These are phyloP conservation scores for Lasius fuliginosus DNA, from an alignment of 2,888 invertebrate species.

Conservation along the genomic window DNA sequence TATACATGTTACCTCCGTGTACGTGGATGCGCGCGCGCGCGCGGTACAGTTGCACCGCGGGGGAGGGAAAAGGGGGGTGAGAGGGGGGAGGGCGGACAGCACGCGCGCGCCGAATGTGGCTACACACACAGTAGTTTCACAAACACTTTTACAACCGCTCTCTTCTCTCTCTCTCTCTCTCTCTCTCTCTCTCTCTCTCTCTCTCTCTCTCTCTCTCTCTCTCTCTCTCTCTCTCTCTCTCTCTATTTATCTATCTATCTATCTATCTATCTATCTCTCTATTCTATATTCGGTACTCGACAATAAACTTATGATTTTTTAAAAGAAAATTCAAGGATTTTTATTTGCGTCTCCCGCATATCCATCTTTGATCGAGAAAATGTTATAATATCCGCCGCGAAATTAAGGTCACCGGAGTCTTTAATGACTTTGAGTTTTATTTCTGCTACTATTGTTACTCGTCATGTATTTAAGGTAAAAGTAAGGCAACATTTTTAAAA, in stretches of 20 bases:
- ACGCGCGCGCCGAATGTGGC: conserved; percentile 8
- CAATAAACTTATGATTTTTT: not conserved
- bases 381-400: not conserved
- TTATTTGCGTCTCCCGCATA: not conserved
- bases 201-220: no score
- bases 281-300: not conserved
- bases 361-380: not conserved
- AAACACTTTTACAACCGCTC: not conserved
- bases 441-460: not conserved
- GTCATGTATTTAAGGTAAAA: not conserved
- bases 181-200: no score
- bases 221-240: no score
- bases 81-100: not conserved
- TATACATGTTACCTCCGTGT: conserved; percentile 11
- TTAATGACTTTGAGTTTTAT: not conserved
- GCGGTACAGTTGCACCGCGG: not conserved
- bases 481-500: not conserved
- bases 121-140: conserved; percentile 26
- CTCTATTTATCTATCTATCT: no score
- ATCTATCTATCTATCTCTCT: not conserved
- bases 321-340: not conserved
- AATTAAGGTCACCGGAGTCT: not conserved
- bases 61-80: not conserved
- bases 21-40: not conserved
- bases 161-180: no score